Evolutionary conservation across 2,113 vertebrate species (phyloP).

Genomic region (Alethe castanea): DNA sequence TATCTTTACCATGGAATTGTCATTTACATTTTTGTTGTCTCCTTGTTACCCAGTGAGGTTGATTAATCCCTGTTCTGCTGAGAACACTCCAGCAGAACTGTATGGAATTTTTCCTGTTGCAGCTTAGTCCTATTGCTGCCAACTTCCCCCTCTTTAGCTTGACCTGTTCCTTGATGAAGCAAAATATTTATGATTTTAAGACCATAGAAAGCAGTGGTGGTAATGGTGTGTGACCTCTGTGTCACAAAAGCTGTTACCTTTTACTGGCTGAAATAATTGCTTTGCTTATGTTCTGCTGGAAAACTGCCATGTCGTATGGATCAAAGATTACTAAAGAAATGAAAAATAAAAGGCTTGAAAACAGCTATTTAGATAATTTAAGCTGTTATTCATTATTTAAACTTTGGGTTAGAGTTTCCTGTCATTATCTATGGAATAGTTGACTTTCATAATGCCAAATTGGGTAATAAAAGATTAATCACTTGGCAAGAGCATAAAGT

Average conservation of each 20-base stretch:
- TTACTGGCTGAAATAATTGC: background rate
- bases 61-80: background rate
- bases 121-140: background rate
- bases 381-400: background rate
- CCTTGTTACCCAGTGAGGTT: background rate
- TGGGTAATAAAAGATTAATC: background rate
- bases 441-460: background rate
- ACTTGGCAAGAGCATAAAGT: background rate
- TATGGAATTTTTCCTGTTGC: background rate
- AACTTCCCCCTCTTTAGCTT: background rate
- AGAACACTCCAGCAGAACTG: background rate
- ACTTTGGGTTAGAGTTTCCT: background rate
- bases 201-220: background rate
- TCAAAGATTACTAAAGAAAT: background rate
- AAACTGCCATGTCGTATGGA: background rate
- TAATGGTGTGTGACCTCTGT: background rate
- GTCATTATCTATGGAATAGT: background rate
- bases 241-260: background rate
- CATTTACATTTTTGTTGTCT: background rate
- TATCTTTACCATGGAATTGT: background rate
- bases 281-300: background rate
- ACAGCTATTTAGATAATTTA: background rate
- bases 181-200: background rate
- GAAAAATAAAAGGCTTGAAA: background rate
- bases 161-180: background rate